These are phyloP conservation scores for Limnothrissa miodon DNA, from an alignment of 2,113 vertebrate species.

Conservation along the genomic window DNA sequence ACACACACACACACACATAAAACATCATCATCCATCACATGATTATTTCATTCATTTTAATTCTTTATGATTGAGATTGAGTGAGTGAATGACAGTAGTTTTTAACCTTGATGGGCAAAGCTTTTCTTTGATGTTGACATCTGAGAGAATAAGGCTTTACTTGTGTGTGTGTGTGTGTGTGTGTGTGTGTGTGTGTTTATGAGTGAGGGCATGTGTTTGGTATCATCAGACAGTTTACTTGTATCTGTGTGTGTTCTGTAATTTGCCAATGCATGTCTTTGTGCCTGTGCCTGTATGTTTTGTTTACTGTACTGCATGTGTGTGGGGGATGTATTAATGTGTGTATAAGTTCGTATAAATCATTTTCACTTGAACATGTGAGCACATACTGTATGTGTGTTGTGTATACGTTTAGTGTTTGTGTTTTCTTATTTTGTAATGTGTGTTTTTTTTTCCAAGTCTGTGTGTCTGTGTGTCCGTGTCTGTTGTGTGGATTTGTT, in stretches of 20 bases:
- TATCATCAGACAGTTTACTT: not conserved
- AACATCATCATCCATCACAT: conserved; percentile 31
- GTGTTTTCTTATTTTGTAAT: too few relatives aligned
- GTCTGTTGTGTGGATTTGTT: not conserved
- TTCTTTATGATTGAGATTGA: conserved; percentile 57
- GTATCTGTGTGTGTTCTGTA: conserved; percentile 14
- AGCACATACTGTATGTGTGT: not conserved
- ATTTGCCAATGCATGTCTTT: not conserved
- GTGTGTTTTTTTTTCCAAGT: not conserved
- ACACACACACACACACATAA: conserved; percentile 5
- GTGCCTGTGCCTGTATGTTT: not conserved
- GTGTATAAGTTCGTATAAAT: too few relatives aligned
- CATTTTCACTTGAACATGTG: too few relatives aligned
- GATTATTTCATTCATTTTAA: conserved; percentile 72
- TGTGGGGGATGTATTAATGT: not conserved
- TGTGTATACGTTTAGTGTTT: not conserved
- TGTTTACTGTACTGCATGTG: not conserved
- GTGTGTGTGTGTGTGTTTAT: not conserved
- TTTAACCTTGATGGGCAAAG: conserved; percentile 2
- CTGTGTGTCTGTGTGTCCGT: not conserved
- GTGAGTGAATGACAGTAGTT: not conserved
- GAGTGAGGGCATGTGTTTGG: conserved; percentile 34
- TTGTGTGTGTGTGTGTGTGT: not conserved
- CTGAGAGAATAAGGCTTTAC: not conserved
- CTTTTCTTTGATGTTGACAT: not conserved